Evolutionary conservation across 1,140 invertebrate species (phyloP).

Genomic region (Drosophila burlai): DNA sequence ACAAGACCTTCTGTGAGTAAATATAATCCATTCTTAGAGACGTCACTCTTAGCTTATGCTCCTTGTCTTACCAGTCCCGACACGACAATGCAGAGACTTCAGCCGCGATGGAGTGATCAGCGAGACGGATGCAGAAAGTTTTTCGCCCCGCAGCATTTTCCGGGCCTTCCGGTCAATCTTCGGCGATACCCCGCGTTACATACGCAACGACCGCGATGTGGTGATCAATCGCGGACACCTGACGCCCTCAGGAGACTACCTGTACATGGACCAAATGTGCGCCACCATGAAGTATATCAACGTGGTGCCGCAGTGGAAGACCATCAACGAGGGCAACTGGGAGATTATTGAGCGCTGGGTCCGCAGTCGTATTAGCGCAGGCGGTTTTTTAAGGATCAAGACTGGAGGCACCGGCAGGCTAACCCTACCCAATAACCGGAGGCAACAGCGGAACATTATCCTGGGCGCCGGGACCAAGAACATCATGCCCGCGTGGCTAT

Average conservation of each 20-base stretch:
- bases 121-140: conserved; percentile 32
- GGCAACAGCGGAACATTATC: not conserved
- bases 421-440: not conserved
- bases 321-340: conserved; percentile 86
- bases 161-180: conserved; percentile 33
- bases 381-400: conserved; percentile 22
- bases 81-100: conserved; percentile 28
- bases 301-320: conserved; percentile 85
- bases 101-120: conserved; percentile 24
- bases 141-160: conserved; percentile 27
- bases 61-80: conserved; percentile 12
- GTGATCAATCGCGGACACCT: conserved; percentile 57
- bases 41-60: not conserved
- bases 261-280: conserved; percentile 46
- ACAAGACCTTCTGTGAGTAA: conserved; percentile 49
- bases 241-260: conserved; percentile 47
- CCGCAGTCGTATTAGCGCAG: conserved; percentile 18
- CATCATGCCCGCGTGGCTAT: conserved; percentile 46
- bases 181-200: conserved; percentile 32
- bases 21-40: too few species aligned
- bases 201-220: conserved; percentile 24
- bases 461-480: conserved; percentile 34
- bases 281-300: conserved; percentile 85
- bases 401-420: conserved; percentile 33
- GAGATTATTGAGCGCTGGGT: conserved; percentile 65